Base-by-base conservation (phyloP, 2,888 invertebrate species). In the Limnephilus rhombicus region DNA sequence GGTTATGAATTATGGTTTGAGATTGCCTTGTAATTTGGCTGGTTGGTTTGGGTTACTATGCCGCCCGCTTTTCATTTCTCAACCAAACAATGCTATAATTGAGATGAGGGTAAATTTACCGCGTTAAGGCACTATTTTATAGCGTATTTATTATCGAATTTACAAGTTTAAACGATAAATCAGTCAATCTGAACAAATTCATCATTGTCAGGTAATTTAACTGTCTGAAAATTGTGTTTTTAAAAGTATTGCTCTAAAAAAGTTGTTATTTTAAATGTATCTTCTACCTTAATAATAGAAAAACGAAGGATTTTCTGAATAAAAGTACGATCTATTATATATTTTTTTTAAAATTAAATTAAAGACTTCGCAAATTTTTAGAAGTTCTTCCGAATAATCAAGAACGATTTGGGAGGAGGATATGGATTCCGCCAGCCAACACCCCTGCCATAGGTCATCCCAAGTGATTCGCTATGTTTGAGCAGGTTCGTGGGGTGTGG, bases 1-100 rank as follows among this genome's bases (percentile, higher is more conserved):
- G 49, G 68, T 49, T 91, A 86, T 91, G 91, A 91, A 87, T 91
- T 91, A 91, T 91, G 91, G 68, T 34, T 80, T 86, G 45, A 87
- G 87, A 91, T 91, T 91, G 86, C 45, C 29, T 86, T 81, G 87
- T 87, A 87, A 91, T 91, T 91, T 87, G 86, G 24, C 41, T n/a
- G 41, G 85, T 3, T 13, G 31, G 18, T 82, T 82, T 31, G 29
- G 34, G 29, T 82, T 31, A 12, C 18, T 31, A 18, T 34, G 34
- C 29, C 31, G 34, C 82, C 34, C 82, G 34, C 82, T 37, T 37
- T 37, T 41, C 18, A 41, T 31, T 24, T 45, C 24, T 12, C 68
- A 41, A 34, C 41, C 85, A 34, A n/a, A 41, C 82, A 41, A 85
- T 85, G n/a, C 85, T 85, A 34, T 41, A n/a, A 85, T 85, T 85